Evolutionary conservation across 2,113 vertebrate species (phyloP), one percentile per base, ranked within the genome.

Genomic region (Ardeotis arabs): DNA sequence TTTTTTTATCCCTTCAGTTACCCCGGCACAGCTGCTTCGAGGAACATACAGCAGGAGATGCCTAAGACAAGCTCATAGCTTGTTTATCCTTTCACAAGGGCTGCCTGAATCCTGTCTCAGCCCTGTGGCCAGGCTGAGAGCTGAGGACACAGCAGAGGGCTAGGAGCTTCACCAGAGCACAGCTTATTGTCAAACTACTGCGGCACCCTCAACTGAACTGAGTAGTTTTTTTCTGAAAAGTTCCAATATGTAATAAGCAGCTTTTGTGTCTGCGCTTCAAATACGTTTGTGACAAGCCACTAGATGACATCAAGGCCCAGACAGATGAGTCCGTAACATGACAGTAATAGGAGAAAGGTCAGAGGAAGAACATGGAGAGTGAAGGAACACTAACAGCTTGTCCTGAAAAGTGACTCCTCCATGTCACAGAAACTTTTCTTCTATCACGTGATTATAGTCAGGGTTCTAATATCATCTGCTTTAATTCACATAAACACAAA

Each of bases 171-270:
- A 23, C 11, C 3, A 74, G 14, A 49, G 3, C 27, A 33, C 27
- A 35, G 29, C 23, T 23, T 12, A 13, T 2, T 4, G 10, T 35
- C 1, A 6, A 44, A 66, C 33, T 20, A 28, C 14, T 12, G 14
- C 10, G 3, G 4, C n/a, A 55, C 25, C 12, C 45, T 87, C 2
- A 56, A 69, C 14, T 28, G 7, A 45, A 72, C 4, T 1, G 0
- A 6, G 12, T 24, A 9, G 5, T 44, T 58, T 78, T 50, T 50
- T 41, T 14, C 47, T 44, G 1, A 37, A 13, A 9, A 7, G 6
- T n/a, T 72, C 49, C 31, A 35, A 64, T 1, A 55, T 17, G 5
- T 55, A 64, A 35, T 45, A 80, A 81, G 31, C 0, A 78, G 8
- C 29, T 18, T 39, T 69, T 73, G 15, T 3, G 6, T 47, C 45